Percentiles rank a stretch among this genome's conserved stretches.
Evolutionary conservation across 2,113 vertebrate genomes (phyloP).

Genomic region (Burhinus oedicnemus): DNA sequence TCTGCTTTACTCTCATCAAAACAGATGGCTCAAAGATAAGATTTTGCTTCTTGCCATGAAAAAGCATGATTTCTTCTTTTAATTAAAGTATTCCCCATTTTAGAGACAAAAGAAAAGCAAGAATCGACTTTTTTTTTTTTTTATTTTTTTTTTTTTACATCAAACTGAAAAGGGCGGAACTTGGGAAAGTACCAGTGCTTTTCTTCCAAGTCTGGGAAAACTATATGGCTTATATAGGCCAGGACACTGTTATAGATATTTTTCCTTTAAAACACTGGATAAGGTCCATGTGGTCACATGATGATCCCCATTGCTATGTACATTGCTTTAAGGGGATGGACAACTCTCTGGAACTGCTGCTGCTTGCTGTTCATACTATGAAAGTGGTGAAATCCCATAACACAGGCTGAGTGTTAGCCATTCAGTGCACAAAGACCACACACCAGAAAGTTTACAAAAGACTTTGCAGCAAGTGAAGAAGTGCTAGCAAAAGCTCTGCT

Average conservation of each 20-base stretch:
- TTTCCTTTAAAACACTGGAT: slow-evolving; percentile 12
- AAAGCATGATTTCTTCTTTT: not conserved
- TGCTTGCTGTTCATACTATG: not conserved
- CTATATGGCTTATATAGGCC: slow-evolving; percentile 14
- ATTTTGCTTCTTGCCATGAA: not conserved
- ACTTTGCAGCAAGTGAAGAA: not conserved
- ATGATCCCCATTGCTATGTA: not conserved
- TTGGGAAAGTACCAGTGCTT: slow-evolving; percentile 28
- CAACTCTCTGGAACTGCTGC: not conserved
- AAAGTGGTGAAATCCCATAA: not conserved
- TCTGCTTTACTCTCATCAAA: not conserved
- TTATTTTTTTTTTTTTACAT: not conserved
- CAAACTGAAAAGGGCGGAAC: not conserved
- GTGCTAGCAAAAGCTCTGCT: not conserved
- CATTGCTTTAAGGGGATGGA: not conserved
- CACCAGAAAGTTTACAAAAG: not conserved
- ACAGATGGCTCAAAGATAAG: not conserved
- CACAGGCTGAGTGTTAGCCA: not conserved
- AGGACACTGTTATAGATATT: slow-evolving; percentile 13
- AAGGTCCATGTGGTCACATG: not conserved
- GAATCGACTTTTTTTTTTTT: not conserved
- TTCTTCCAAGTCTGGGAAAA: slow-evolving; percentile 55
- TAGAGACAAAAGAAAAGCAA: not conserved
- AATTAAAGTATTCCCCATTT: not conserved
- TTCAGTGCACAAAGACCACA: not conserved